Percentiles rank a stretch among this genome's conserved stretches.
These are phyloP conservation scores for Pachyrhynchus sulphureomaculatus DNA, from an alignment of 1,140 invertebrate species.

Conservation along the genomic window DNA sequence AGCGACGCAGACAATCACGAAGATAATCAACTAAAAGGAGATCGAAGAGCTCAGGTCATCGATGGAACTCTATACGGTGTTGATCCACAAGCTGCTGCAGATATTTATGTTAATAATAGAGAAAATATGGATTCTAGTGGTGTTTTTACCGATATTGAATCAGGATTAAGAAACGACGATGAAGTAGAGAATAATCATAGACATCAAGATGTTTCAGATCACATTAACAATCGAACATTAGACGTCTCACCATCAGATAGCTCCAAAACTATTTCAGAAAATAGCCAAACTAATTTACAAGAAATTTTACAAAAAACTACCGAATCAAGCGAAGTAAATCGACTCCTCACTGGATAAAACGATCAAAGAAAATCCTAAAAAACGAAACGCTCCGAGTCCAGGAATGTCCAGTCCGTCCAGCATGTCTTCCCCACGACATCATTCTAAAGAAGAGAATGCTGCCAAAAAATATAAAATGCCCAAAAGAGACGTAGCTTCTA, in stretches of 20 bases:
- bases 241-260: slow-evolving; percentile 49
- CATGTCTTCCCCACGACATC: slow-evolving; percentile 39
- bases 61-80: slow-evolving; percentile 79
- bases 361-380: slow-evolving; percentile 37
- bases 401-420: slow-evolving; percentile 40
- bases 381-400: slow-evolving; percentile 38
- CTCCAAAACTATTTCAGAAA: slow-evolving; percentile 47
- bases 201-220: slow-evolving; percentile 27
- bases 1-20: slow-evolving; percentile 80
- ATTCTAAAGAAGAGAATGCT: slow-evolving; percentile 56
- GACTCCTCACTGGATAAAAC: slow-evolving; percentile 26
- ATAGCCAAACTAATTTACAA: slow-evolving; percentile 50
- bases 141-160: slow-evolving; percentile 81
- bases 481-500: slow-evolving; percentile 70
- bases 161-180: slow-evolving; percentile 44
- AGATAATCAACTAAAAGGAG: slow-evolving; percentile 64
- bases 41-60: slow-evolving; percentile 74
- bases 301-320: slow-evolving; percentile 18
- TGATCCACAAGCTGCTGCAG: slow-evolving; percentile 54
- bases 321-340: not conserved
- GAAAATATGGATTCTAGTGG: slow-evolving; percentile 84
- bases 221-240: slow-evolving; percentile 35
- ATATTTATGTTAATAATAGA: slow-evolving; percentile 54
- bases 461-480: slow-evolving; percentile 76
- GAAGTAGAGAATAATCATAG: slow-evolving; percentile 40